A percentile compares a stretch with the other conserved stretches of the same genome.
phyloP scores from a whole-genome alignment of 1,140 invertebrate species.

The Pogonomyrmex barbatus region DNA sequence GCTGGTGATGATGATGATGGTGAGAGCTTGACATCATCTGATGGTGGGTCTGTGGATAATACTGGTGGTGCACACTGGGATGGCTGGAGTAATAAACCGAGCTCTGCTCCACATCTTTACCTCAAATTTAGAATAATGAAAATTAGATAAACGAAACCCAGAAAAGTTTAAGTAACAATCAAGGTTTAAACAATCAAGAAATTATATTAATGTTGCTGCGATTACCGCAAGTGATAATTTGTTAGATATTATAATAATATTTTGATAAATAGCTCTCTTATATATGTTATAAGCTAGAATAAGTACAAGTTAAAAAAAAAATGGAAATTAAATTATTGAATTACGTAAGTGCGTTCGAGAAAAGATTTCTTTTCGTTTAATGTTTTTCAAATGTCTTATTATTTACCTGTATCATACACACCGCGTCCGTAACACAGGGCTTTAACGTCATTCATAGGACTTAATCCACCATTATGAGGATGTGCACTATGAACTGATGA shows the following conservation, averaged over 20 bases:
- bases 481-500: conserved; percentile 81
- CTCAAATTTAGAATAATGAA: conserved; percentile 64
- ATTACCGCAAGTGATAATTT: neutral
- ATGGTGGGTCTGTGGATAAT: conserved; percentile 84
- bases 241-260: neutral
- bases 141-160: conserved; percentile 16
- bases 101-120: conserved; percentile 83
- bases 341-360: neutral
- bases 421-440: conserved; percentile 82
- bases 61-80: conserved; percentile 84
- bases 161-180: neutral
- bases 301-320: neutral
- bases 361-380: neutral
- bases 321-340: no score
- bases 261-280: neutral
- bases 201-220: neutral
- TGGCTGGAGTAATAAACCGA: conserved; percentile 83
- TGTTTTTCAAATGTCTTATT: neutral
- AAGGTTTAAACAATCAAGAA: neutral
- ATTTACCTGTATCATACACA: conserved; percentile 81
- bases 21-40: conserved; percentile 82
- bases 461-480: conserved; percentile 80
- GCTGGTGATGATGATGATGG: conserved; percentile 83
- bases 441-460: conserved; percentile 84
- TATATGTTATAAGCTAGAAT: neutral